Evolutionary conservation across 2,113 vertebrate genomes (phyloP), one percentile per base, ranked within the genome.

Genomic region (Otocyon megalotis): DNA sequence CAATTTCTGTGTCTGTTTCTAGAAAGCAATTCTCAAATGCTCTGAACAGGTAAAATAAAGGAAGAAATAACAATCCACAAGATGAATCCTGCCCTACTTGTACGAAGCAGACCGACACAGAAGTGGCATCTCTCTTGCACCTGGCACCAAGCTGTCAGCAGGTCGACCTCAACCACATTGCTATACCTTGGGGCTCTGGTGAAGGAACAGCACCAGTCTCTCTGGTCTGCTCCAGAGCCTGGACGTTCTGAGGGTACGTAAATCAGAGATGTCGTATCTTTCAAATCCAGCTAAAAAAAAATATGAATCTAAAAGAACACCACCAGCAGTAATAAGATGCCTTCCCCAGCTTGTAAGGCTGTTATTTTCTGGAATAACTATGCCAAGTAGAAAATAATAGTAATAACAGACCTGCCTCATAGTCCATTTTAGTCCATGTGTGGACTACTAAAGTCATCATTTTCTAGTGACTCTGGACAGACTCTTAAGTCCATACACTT

Each of bases 401-500:
- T 43, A 74, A 43, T 43, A 24, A 72, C 24, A 22, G 3, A 77
- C 22, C n/a, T 79, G 81, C 53, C n/a, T 92, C 63, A 35, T 2
- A 58, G 20, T 3, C 43, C 82, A 81, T 1, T 77, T 97, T 91
- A 56, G 71, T 71, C 48, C 58, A 84, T 74, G 17, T 92, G 13
- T 43, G 32, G 67, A 20, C 35, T 92, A 83, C 58, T 90, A 37
- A 81, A 56, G 37, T 58, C 65, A 71, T 16, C 22, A 63, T 32
- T 90, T 88, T 80, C 28, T 2, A 50, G 53, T 43, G 35, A 58
- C 17, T 58, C 71, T 8, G n/a, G 17, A 71, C 28, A 28, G 88
- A 87, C 60, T 84, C 90, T 90, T 74, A 77, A 67, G 15, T 32
- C 24, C 58, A 2, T n/a, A 76, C 80, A 88, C 97, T 96, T 84